These are phyloP conservation scores for Centropus unirufus DNA, from an alignment of 2,113 vertebrate species.

Conservation along the genomic window DNA sequence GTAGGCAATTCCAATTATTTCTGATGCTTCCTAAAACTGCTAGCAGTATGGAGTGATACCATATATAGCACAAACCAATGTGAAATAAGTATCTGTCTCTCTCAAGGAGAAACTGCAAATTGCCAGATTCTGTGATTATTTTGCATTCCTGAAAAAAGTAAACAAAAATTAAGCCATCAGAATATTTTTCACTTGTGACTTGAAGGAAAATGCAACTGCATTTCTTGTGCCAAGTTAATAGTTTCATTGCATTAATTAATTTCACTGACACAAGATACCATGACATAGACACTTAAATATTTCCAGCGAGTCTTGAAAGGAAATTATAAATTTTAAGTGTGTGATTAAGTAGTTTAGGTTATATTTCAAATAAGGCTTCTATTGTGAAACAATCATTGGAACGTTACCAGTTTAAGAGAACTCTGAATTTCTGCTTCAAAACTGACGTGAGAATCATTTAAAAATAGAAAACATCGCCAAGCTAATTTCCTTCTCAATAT, in stretches of 20 bases:
- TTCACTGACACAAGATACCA: background rate
- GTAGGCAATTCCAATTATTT: background rate
- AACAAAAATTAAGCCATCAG: background rate
- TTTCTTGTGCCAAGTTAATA: background rate
- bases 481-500: background rate
- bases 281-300: rapidly evolving
- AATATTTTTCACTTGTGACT: background rate
- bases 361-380: background rate
- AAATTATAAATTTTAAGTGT: background rate
- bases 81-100: background rate
- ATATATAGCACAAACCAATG: background rate
- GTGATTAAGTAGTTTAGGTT: background rate
- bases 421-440: background rate
- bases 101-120: background rate
- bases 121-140: background rate
- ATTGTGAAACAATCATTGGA: background rate
- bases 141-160: background rate
- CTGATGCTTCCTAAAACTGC: background rate
- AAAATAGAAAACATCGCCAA: background rate
- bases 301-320: background rate
- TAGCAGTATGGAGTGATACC: background rate
- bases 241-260: background rate
- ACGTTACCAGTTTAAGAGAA: background rate
- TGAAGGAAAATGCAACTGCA: background rate
- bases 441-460: background rate